phyloP scores from a whole-genome alignment of 2,113 vertebrate genomes.

The Oryzias curvinotus region DNA sequence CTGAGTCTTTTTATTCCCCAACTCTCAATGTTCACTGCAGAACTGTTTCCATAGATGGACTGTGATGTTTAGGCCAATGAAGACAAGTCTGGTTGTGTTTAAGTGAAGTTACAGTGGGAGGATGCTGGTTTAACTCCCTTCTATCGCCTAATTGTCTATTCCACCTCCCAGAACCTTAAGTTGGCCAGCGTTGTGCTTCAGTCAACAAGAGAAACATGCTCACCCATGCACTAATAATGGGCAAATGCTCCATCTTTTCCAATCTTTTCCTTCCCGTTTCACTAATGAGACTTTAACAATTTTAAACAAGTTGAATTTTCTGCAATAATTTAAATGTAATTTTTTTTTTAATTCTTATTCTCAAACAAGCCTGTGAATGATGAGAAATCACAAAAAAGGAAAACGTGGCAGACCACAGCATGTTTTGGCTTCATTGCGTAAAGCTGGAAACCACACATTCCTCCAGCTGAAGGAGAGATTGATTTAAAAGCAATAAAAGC shows the following conservation, averaged over 20 bases:
- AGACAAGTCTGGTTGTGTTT: too few species aligned
- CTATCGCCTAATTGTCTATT: background rate
- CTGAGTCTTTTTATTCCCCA: too few species aligned
- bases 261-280: background rate
- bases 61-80: too few species aligned
- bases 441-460: slow-evolving; percentile 49
- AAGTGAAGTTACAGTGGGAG: background rate
- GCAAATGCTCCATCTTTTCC: background rate
- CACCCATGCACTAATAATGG: slow-evolving; percentile 1
- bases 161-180: too few species aligned
- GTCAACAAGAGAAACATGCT: background rate
- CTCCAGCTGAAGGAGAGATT: slow-evolving; percentile 47
- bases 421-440: slow-evolving; percentile 33
- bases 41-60: too few species aligned
- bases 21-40: too few species aligned
- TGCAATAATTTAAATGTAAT: background rate
- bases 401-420: slow-evolving; percentile 12
- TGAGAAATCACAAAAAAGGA: background rate
- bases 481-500: slow-evolving; percentile 30
- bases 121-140: background rate
- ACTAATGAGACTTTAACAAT: background rate
- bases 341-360: background rate
- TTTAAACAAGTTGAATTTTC: background rate
- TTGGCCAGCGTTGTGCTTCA: background rate
- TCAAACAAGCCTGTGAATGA: slow-evolving; percentile 12